A percentile compares a stretch with the other conserved stretches of the same genome.
Evolutionary conservation across 2,113 vertebrate species (phyloP).

Genomic region (Tetrax tetrax): DNA sequence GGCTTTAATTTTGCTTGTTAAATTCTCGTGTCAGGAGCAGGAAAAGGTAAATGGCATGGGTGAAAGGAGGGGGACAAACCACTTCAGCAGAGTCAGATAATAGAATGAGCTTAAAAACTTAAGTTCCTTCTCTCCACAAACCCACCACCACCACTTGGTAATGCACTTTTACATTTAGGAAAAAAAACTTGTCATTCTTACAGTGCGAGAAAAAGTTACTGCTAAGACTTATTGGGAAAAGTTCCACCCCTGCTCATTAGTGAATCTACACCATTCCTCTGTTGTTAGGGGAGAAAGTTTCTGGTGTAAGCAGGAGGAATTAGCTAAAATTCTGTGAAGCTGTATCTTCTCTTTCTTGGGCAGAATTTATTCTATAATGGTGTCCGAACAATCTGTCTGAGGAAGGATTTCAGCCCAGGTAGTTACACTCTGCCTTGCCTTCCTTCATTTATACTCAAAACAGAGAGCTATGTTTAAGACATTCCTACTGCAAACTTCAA

Average conservation of each 20-base stretch:
- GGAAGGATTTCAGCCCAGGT: background rate
- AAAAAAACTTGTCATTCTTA: background rate
- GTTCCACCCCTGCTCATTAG: background rate
- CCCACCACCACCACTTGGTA: background rate
- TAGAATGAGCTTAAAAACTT: background rate
- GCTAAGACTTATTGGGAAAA: background rate
- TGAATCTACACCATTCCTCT: background rate
- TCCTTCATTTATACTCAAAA: background rate
- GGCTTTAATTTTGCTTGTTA: constrained; percentile 34
- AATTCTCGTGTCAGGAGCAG: background rate
- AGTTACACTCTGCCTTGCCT: background rate
- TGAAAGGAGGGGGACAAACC: background rate
- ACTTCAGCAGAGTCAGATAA: background rate
- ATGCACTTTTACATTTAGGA: background rate
- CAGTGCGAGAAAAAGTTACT: background rate
- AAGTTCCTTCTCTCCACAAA: background rate
- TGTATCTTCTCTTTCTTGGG: background rate
- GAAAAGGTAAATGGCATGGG: background rate
- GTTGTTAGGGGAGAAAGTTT: background rate
- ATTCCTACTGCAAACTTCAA: background rate
- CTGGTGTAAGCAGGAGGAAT: background rate
- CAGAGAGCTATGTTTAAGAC: background rate
- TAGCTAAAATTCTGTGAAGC: background rate
- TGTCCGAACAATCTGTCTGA: background rate
- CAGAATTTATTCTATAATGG: background rate